Conservation (phyloP, 2,797 vertebrate species). For the Micrastur ruficollis region DNA sequence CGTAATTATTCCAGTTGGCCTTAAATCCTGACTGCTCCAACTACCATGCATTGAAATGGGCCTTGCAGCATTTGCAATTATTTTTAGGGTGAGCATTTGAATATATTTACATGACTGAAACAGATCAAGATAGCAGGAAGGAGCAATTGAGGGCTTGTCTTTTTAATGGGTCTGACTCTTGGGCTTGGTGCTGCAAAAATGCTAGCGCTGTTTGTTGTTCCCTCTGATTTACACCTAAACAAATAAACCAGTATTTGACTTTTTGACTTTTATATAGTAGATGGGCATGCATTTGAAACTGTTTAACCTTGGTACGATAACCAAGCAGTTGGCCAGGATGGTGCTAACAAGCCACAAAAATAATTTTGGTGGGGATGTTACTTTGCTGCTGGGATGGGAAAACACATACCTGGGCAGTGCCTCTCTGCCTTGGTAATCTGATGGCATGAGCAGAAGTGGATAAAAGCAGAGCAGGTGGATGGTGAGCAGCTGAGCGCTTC, state of each 20-base stretch:
- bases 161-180: neutral
- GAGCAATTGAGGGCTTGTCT: neutral
- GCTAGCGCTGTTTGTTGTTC: neutral
- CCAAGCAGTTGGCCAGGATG: neutral
- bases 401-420: accelerated
- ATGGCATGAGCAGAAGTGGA: neutral
- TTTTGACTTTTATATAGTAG: neutral
- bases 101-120: slow-evolving; percentile 24
- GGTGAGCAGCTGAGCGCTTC: neutral
- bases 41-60: neutral
- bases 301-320: neutral
- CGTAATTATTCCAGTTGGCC: neutral
- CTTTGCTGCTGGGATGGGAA: neutral
- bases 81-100: neutral
- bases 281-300: neutral
- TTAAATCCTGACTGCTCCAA: neutral
- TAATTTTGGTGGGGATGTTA: neutral
- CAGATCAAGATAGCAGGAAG: neutral
- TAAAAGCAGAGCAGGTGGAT: accelerated
- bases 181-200: neutral
- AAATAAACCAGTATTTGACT: neutral
- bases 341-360: neutral
- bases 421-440: accelerated
- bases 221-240: neutral
- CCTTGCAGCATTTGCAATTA: neutral